These are phyloP conservation scores for Camponotus vicinus DNA, from an alignment of 1,140 invertebrate genomes.

Conservation along the genomic window DNA sequence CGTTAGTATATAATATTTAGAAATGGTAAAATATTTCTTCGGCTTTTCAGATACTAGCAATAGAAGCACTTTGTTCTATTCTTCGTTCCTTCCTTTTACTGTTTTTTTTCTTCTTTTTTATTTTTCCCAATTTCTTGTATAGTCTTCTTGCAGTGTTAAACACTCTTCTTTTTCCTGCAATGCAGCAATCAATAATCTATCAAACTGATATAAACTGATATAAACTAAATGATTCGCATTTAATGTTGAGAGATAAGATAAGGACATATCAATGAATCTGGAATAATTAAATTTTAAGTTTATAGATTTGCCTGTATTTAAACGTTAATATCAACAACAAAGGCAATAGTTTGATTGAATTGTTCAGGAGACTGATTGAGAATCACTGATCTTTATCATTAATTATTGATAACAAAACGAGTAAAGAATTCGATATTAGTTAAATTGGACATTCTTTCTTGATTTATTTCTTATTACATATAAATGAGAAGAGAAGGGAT, in stretches of 20 bases:
- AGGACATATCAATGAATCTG: not conserved
- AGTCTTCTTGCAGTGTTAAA: not conserved
- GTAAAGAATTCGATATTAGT: not conserved
- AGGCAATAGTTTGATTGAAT: not conserved
- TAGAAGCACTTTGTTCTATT: constrained; percentile 59
- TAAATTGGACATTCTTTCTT: not conserved
- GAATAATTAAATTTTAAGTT: not conserved
- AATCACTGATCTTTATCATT: constrained; percentile 11
- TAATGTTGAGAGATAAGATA: not conserved
- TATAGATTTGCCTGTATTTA: not conserved
- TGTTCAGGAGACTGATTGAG: not conserved
- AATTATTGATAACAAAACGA: not conserved
- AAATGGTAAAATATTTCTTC: constrained; percentile 15
- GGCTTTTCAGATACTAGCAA: constrained; percentile 3
- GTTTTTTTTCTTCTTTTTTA: constrained; percentile 13
- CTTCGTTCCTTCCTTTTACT: constrained; percentile 20
- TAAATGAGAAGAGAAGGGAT: not conserved
- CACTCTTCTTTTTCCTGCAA: constrained; percentile 49
- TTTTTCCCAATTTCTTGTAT: constrained; percentile 5
- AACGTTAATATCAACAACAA: not conserved
- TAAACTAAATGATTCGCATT: not conserved
- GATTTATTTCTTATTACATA: constrained; percentile 28
- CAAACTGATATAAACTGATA: not conserved
- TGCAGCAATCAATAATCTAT: constrained; percentile 34
- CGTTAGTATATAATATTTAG: constrained; percentile 70